Conservation (phyloP, 2,797 vertebrate genomes). For the Enteromius radiatus region DNA sequence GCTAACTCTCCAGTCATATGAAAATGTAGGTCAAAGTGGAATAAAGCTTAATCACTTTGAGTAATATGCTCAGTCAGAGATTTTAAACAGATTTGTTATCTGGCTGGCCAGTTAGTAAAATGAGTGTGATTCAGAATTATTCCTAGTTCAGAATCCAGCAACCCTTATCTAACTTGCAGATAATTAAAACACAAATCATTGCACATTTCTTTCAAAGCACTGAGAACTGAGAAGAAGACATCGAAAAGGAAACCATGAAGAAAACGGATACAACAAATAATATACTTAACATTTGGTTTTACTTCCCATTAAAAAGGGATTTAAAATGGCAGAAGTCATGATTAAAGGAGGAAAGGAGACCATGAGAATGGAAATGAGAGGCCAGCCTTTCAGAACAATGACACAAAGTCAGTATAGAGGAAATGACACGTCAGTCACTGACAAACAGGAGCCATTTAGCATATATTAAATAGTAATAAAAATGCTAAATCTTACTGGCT, state of each 20-base stretch:
- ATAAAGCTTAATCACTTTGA: constrained; percentile 14
- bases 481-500: neutral
- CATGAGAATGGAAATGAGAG: constrained; percentile 6
- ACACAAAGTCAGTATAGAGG: constrained; percentile 14
- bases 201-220: neutral
- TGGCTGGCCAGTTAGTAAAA: constrained; percentile 8
- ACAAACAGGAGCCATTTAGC: neutral
- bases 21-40: constrained; percentile 48
- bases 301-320: constrained; percentile 20
- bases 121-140: neutral
- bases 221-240: constrained; percentile 8
- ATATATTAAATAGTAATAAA: neutral
- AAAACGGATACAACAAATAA: neutral
- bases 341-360: constrained; percentile 11
- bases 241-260: neutral
- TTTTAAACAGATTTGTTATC: constrained; percentile 21
- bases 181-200: neutral
- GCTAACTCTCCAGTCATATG: neutral
- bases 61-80: constrained; percentile 11
- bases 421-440: constrained; percentile 24
- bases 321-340: constrained; percentile 11
- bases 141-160: neutral
- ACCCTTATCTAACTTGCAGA: constrained; percentile 5
- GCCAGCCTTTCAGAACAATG: constrained; percentile 29
- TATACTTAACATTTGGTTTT: neutral